Evolutionary conservation across 2,888 invertebrate species (phyloP), one percentile per base, ranked within the genome.

Genomic region (Flexamia atlantica): DNA sequence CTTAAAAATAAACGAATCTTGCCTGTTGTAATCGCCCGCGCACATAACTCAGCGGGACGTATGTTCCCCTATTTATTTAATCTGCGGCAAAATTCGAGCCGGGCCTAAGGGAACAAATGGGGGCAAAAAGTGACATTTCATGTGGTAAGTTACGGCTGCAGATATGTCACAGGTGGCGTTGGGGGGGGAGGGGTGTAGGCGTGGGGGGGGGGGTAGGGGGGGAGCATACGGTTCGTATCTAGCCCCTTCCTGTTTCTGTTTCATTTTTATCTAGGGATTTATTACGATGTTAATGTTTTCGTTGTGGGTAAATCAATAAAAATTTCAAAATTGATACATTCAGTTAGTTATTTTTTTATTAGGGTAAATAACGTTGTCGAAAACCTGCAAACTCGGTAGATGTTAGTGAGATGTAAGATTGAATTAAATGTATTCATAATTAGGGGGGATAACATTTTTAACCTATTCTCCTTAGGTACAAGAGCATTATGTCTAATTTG

Each of bases 111-210:
- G 64, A 64, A 64, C 64, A 64, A 64, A 64, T 64, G 64, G 30
- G 64, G 64, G 64, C 30, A 64, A 64, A 64, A 64, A 64, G 64
- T 64, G 64, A 64, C 64, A 64, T 64, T 64, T 64, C 64, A 64
- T 64, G 64, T 30, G 64, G 64, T 64, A 64, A 64, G 64, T 64
- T 64, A 64, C 17, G 30, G 64, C 28, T 5, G 28, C 17, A 64
- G 64, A 64, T 64, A 64, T 64, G 64, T 64, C 64, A 53, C 53
- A 64, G 64, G 64, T 64, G 64, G 23, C 12, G 28, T 17, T 28
- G 28, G 14, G 12, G 12, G 28, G 14, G 57, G 28, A 10, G 12
- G 12, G 28, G 14, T n/a, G n/a, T n/a, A n/a, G n/a, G n/a, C n/a
- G n/a, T n/a, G n/a, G n/a, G n/a, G n/a, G n/a, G n/a, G n/a, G n/a